Evolutionary conservation across 2,797 vertebrate species (phyloP).

Genomic region (Synaphobranchus kaupii): DNA sequence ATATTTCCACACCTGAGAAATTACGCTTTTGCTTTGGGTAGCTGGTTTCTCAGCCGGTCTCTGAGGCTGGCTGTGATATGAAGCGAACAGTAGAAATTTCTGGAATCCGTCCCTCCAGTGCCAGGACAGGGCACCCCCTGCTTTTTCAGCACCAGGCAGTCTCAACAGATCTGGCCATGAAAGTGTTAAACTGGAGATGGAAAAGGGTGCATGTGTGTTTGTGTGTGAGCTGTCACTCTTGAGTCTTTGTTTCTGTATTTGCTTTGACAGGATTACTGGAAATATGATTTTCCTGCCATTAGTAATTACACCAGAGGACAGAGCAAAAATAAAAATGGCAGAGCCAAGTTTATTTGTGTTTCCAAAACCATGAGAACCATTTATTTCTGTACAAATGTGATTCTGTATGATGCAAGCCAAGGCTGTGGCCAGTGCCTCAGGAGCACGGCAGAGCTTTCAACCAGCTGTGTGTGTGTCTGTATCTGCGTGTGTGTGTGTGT

Average conservation of each 20-base stretch:
- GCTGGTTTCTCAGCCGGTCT: not conserved
- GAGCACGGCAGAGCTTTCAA: not conserved
- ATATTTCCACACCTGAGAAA: not conserved
- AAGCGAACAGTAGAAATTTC: not conserved
- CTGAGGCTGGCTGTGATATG: not conserved
- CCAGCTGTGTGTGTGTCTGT: not conserved
- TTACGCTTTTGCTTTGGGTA: not conserved
- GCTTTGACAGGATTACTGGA: not conserved
- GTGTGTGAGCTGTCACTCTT: not conserved
- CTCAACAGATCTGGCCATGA: not conserved
- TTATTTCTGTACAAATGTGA: constrained; percentile 7
- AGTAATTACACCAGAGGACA: not conserved
- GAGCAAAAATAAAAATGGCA: not conserved
- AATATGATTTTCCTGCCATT: not conserved
- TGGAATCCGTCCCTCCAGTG: not conserved
- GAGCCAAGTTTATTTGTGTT: constrained; percentile 18
- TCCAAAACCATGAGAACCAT: constrained; percentile 10
- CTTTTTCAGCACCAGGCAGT: not conserved
- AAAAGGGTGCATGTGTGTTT: not conserved
- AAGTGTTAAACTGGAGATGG: not conserved
- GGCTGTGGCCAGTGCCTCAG: constrained; percentile 1
- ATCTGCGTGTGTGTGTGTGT: not conserved
- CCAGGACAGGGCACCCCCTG: not conserved
- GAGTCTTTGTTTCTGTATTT: not conserved
- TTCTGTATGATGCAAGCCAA: constrained; percentile 4